Evolutionary conservation across 1,140 invertebrate species (phyloP).

Genomic region (Kradibia gibbosae): DNA sequence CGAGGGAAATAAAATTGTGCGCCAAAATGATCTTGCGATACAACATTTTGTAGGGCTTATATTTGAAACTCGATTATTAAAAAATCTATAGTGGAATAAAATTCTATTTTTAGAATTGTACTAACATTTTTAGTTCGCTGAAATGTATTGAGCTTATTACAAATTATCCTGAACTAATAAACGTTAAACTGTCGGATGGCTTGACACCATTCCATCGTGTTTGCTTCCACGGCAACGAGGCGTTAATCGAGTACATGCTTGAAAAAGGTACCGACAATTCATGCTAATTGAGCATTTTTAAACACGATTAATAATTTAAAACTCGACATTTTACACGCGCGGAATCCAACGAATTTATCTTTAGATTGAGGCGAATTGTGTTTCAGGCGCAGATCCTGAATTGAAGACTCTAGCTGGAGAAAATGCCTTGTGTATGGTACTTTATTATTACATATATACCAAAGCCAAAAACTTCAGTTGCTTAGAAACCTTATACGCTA

Average conservation of each 20-base stretch:
- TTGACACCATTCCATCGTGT: constrained; percentile 58
- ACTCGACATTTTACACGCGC: no score
- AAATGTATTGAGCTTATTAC: constrained; percentile 54
- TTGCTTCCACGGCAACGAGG: constrained; percentile 53
- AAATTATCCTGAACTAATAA: constrained; percentile 56
- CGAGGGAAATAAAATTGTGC: no score
- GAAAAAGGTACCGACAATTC: constrained; percentile 52
- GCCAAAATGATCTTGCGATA: no score
- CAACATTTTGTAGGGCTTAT: no score
- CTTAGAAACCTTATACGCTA: constrained; percentile 50
- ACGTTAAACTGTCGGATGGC: constrained; percentile 51
- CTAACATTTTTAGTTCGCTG: constrained; percentile 50
- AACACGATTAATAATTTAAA: no score
- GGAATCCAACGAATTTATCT: background rate
- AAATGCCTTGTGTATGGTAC: constrained; percentile 55
- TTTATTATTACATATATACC: constrained; percentile 54
- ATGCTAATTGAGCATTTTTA: background rate
- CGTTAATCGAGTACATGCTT: constrained; percentile 56
- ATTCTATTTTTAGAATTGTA: constrained; percentile 54
- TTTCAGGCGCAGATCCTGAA: constrained; percentile 56
- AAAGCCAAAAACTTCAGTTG: constrained; percentile 50
- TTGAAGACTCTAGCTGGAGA: constrained; percentile 52
- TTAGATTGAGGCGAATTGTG: constrained; percentile 8
- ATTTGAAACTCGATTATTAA: background rate
- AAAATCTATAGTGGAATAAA: background rate